Percentiles rank a stretch among this genome's conserved stretches.
Evolutionary conservation across 2,888 invertebrate genomes (phyloP).

Genomic region (Pandemis cinnamomeana): DNA sequence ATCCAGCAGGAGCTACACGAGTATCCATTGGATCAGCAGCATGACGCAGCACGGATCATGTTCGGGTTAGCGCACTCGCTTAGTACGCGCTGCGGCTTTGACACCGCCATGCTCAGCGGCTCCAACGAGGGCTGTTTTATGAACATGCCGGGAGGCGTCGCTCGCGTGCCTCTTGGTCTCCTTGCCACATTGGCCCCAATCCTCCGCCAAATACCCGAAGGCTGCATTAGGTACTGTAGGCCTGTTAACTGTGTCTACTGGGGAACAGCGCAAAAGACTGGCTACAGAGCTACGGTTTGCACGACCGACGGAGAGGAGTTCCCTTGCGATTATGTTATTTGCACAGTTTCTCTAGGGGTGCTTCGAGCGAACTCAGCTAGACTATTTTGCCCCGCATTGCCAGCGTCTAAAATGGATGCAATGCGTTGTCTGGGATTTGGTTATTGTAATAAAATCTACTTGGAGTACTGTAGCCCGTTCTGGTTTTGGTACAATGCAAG

Average conservation of each 20-base stretch:
- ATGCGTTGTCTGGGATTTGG: conserved; percentile 89
- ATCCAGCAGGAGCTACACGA: conserved; percentile 88
- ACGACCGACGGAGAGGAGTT: conserved; percentile 88
- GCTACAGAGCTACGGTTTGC: conserved; percentile 83
- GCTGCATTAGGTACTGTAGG: conserved; percentile 86
- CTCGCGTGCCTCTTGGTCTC: conserved; percentile 87
- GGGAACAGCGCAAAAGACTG: conserved; percentile 83
- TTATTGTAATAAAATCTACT: conserved; percentile 89
- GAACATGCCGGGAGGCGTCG: conserved; percentile 84
- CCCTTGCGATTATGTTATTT: conserved; percentile 91
- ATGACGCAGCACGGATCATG: conserved; percentile 87
- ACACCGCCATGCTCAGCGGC: conserved; percentile 75
- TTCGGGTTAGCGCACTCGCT: conserved; percentile 86
- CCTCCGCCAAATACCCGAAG: conserved; percentile 86
- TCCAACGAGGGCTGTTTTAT: conserved; percentile 74
- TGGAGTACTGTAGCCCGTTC: conserved; percentile 90
- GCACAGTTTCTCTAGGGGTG: conserved; percentile 91
- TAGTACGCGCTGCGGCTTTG: conserved; percentile 87
- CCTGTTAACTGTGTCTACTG: conserved; percentile 89
- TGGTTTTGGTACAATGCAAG: conserved; percentile 88
- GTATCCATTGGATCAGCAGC: conserved; percentile 87
- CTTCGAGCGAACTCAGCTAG: conserved; percentile 86
- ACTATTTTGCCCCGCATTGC: conserved; percentile 89
- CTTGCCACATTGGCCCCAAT: conserved; percentile 87
- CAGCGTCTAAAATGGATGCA: conserved; percentile 88